phyloP scores from a whole-genome alignment of 2,888 invertebrate genomes.

The Holacanthella duospinosa region DNA sequence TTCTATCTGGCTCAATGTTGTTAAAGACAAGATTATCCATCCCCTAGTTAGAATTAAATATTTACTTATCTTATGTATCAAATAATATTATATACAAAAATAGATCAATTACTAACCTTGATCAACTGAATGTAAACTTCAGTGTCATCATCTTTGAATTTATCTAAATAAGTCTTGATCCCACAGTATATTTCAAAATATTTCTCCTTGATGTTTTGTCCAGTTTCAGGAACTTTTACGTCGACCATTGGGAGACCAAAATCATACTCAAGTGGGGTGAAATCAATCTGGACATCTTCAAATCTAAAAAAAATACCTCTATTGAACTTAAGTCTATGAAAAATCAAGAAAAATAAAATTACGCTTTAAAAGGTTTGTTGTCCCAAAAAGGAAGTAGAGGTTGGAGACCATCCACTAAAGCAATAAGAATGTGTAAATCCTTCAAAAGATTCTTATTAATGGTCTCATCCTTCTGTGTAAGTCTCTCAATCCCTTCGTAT shows the following conservation, averaged over 20 bases:
- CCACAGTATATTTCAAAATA: conserved; percentile 31
- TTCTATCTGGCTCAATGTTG: conserved; percentile 25
- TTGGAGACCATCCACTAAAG: conserved; percentile 54
- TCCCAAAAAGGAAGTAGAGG: conserved; percentile 60
- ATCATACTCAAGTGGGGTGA: conserved; percentile 41
- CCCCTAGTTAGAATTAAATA: conserved; percentile 17
- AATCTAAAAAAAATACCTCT: conserved; percentile 41
- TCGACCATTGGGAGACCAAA: conserved; percentile 36
- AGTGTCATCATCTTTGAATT: conserved; percentile 59
- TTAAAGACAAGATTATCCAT: conserved; percentile 29
- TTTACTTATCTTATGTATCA: no score
- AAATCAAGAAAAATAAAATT: conserved; percentile 30
- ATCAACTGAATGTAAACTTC: conserved; percentile 51
- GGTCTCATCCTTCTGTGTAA: conserved; percentile 47
- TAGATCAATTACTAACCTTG: no score
- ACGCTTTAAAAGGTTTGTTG: conserved; percentile 44
- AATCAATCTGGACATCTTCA: conserved; percentile 49
- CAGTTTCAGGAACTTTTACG: conserved; percentile 22
- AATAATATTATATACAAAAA: no score
- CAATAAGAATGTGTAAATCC: conserved; percentile 56
- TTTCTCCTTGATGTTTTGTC: conserved; percentile 20
- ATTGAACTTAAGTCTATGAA: not conserved
- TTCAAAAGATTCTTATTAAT: conserved; percentile 56
- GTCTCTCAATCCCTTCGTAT: conserved; percentile 51
- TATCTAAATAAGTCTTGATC: conserved; percentile 31